A percentile compares a stretch with the other conserved stretches of the same genome.
Conservation (phyloP, 1,140 invertebrate species). For the Yoshiicerus persimilis region DNA sequence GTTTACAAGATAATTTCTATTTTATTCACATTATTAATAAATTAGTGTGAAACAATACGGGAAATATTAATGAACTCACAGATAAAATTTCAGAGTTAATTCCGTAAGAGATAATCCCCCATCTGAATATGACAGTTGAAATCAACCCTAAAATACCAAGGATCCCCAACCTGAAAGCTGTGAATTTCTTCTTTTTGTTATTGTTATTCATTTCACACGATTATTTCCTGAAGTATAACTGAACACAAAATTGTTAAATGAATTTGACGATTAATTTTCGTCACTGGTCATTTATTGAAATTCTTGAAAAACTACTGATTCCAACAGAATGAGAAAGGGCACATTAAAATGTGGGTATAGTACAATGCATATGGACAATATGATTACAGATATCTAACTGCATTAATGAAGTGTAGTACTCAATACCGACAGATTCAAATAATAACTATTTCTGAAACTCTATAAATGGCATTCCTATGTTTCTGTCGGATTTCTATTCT, state of each 20-base stretch:
- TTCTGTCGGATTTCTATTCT: neutral
- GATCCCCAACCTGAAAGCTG: neutral
- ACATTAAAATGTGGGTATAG: no score
- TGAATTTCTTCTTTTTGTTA: neutral
- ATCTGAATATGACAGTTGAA: neutral
- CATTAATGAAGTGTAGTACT: neutral
- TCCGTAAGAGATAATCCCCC: constrained; percentile 4
- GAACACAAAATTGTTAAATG: neutral
- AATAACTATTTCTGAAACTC: no score
- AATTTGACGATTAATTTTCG: neutral
- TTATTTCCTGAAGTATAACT: neutral
- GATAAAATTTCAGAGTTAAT: neutral
- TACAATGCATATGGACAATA: no score
- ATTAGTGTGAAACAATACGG: neutral
- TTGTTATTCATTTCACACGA: neutral
- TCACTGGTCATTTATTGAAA: no score
- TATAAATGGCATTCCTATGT: no score
- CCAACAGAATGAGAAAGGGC: no score
- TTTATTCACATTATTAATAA: neutral
- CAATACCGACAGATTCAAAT: neutral
- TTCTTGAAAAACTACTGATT: no score
- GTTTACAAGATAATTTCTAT: neutral
- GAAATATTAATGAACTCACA: neutral
- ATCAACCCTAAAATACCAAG: neutral
- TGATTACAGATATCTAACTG: neutral